Base-by-base conservation (phyloP, 2,797 vertebrate species). In the Varecia variegata region DNA sequence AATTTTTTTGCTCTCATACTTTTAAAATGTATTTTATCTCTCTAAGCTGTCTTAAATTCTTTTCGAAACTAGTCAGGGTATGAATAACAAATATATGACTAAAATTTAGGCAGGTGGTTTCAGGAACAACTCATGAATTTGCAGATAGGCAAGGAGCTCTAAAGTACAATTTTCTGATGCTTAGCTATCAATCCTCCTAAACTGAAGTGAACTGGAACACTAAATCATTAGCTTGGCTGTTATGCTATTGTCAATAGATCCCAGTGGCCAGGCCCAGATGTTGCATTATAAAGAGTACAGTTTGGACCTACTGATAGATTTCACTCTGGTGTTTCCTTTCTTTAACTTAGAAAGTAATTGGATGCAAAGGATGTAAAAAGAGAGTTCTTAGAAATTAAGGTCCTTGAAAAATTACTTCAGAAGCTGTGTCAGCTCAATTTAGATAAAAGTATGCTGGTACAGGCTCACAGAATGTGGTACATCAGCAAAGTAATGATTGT, bases 361-460 rank as follows among this genome's bases (percentile, higher is more conserved):
- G 62, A 92, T 94, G 87, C 70, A 96, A 86, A 95, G 21, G 14
- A 97, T 80, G 62, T 76, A 82, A 95, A 96, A 68, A 68, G 56
- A 81, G 68, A 79, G n/a, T 76, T 95, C n/a, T 86, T 76, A 93
- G 73, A 97, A 96, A 95, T 95, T 96, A 97, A 97, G n/a, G 40
- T 76, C 50, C 77, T 96, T 95, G 18, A 54, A 83, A 86, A 94
- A 71, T 95, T 88, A 47, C 76, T 90, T 96, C 40, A 38, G 65
- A 95, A 96, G 93, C 93, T 91, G 65, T 95, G 70, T 96, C 96
- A 97, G 94, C 95, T 96, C 94, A 96, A 84, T 96, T 88, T 92
- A 83, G 87, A 95, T 88, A 68, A 85, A 93, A 71, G 68, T 60
- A 2, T 43, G 50, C 84, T 86, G 88, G 54, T 82, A 70, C 21